Evolutionary conservation across 2,888 invertebrate species (phyloP), one percentile per base, ranked within the genome.

Genomic region (Cremastinae sp.): DNA sequence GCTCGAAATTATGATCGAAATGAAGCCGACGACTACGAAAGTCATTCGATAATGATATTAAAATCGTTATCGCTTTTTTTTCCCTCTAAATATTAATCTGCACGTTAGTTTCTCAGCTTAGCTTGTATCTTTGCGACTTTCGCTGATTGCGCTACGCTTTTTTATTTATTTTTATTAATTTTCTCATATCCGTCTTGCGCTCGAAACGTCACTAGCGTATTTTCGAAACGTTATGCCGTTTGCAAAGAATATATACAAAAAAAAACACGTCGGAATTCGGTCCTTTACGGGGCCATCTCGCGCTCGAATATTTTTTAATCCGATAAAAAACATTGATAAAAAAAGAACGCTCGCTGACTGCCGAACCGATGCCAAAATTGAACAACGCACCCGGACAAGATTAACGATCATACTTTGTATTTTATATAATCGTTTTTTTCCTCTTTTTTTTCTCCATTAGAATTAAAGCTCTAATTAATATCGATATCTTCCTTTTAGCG

Each of bases 131-230:
- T 82, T 83, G 78, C 81, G 77, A 81, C 80, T 82, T 80, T 78
- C 78, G 82, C 81, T 87, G 85, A 87, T 87, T 85, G 85, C 85
- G 79, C 85, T 85, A 85, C 84, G 86, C 85, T 78, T 85, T 73
- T 59, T 34, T n/a, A n/a, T n/a, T n/a, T n/a, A n/a, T n/a, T n/a
- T n/a, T n/a, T n/a, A n/a, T n/a, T n/a, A n/a, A 38, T 81, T 80
- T 73, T 28, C 28, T 28, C 28, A 5, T 28, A 2, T 28, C 28
- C 28, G 2, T 28, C n/a, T n/a, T n/a, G n/a, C 28, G 28, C 28
- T 47, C 80, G 79, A 79, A 79, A 79, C 82, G 79, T 79, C 78
- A 82, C 82, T 83, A 78, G 81, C 68, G 81, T 70, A 18, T 70
- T 28, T 38, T 22, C 38, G 28, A 28, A 68, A 28, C 49, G 47